Base-by-base conservation (phyloP, 2,797 vertebrate species). In the Antrozous pallidus region DNA sequence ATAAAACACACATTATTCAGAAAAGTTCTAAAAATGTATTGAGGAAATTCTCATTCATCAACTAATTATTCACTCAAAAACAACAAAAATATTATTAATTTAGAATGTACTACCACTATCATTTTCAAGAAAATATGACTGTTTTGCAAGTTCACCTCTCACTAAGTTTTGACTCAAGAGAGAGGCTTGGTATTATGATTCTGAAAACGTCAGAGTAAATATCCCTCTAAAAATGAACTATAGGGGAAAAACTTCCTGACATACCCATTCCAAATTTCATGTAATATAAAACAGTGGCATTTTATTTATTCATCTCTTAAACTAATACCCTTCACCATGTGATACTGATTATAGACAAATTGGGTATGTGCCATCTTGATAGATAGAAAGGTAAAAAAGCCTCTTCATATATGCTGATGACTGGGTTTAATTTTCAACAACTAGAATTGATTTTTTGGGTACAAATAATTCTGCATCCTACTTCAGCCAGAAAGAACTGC, bases 381-480 rank as follows among this genome's bases (percentile, higher is more conserved):
- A 77, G 49, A 83, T 7, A 81, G 71, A 93, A 83, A 83, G 33
- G 79, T 47, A 88, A n/a, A n/a, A n/a, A n/a, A 84, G 26, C 26
- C 16, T 88, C 16, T 88, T 69, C 36, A 20, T 82, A 61, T 58
- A 61, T 70, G 33, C 40, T 58, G 54, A 81, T 83, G 56, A 51
- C n/a, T 16, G 28, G 36, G 28, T 88, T 96, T 94, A 87, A 81
- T 88, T 93, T 94, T 90, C 69, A 96, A 92, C 54, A 93, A 63
- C 24, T 67, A 78, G 42, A 95, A 95, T 31, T 95, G 79, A 94
- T 79, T 94, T 94, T 94, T 58, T 90, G 82, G 69, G 88, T 33
- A 92, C 70, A 95, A 94, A 91, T 92, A 95, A 91, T 81, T 82
- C 56, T 70, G 47, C 38, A n/a, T 71, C 16, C 28, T 88, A 78